phyloP scores from a whole-genome alignment of 30 jellyfish, hydroid and myxozoan species.

The Sanderia malayensis region DNA sequence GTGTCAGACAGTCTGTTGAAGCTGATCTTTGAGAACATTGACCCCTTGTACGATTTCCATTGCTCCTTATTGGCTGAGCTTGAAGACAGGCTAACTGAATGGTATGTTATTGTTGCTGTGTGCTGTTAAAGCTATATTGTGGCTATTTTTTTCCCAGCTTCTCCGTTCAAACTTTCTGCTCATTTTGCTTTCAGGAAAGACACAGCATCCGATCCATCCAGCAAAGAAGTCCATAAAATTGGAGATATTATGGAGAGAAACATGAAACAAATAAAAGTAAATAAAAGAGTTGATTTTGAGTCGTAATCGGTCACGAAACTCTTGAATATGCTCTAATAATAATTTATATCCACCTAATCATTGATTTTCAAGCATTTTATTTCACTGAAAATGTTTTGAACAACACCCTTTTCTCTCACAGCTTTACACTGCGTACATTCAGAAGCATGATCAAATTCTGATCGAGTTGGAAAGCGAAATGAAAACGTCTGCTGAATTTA shows the following conservation, averaged over 20 bases:
- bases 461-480: constrained; percentile 66
- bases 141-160: no score
- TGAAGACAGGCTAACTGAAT: constrained; percentile 71
- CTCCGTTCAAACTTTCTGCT: not conserved
- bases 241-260: constrained; percentile 87
- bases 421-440: constrained; percentile 65
- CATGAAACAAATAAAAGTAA: constrained; percentile 83
- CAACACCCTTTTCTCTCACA: constrained; percentile 8
- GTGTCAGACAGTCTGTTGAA: constrained; percentile 65
- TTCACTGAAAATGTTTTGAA: no score
- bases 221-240: constrained; percentile 56
- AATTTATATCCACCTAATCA: no score
- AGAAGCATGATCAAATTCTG: constrained; percentile 57
- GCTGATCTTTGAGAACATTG: constrained; percentile 75
- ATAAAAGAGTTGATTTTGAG: not conserved
- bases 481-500: constrained; percentile 60
- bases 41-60: constrained; percentile 96
- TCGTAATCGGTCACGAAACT: no score
- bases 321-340: no score
- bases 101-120: constrained; percentile 77
- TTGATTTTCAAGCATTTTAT: no score
- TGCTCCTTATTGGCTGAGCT: constrained; percentile 93
- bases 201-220: constrained; percentile 32
- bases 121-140: no score
- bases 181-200: constrained; percentile 34